Conservation (phyloP, 2,113 vertebrate species). For the Nothobranchius kuhntae region DNA sequence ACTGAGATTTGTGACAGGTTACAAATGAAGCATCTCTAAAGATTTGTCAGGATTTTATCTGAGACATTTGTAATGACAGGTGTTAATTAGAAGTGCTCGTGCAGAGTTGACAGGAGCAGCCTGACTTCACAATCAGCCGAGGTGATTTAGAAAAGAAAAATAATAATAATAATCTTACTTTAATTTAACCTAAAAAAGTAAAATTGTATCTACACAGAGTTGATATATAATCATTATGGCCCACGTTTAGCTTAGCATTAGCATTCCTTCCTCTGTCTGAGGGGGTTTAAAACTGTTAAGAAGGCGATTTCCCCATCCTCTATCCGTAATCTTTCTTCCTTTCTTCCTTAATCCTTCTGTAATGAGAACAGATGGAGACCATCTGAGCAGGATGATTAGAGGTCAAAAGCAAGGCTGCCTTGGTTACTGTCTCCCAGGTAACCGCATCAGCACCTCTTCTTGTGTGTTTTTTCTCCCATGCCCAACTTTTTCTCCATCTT, state of each 20-base stretch:
- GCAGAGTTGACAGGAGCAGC: background rate
- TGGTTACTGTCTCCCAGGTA: constrained; percentile 57
- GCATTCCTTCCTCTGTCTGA: background rate
- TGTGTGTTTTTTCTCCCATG: background rate
- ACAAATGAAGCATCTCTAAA: background rate
- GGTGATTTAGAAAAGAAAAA: background rate
- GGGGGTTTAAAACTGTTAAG: background rate
- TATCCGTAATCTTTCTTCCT: background rate
- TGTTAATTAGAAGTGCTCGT: background rate
- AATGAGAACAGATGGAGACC: constrained; percentile 48
- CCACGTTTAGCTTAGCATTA: background rate
- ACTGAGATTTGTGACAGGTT: background rate
- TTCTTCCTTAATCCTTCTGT: constrained; percentile 24
- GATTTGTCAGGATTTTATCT: background rate
- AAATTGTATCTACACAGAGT: constrained; percentile 10
- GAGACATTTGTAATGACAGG: background rate
- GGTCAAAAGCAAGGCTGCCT: constrained; percentile 44
- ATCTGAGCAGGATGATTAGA: constrained; percentile 40
- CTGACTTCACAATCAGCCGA: background rate
- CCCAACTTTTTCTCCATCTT: background rate
- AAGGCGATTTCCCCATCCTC: background rate
- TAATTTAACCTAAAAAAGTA: background rate
- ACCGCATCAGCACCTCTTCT: constrained; percentile 10
- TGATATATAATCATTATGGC: constrained; percentile 10
- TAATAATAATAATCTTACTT: background rate